These are phyloP conservation scores for Hydra vulgaris DNA, from an alignment of 30 jellyfish, hydroid and myxozoan species.

Conservation along the genomic window DNA sequence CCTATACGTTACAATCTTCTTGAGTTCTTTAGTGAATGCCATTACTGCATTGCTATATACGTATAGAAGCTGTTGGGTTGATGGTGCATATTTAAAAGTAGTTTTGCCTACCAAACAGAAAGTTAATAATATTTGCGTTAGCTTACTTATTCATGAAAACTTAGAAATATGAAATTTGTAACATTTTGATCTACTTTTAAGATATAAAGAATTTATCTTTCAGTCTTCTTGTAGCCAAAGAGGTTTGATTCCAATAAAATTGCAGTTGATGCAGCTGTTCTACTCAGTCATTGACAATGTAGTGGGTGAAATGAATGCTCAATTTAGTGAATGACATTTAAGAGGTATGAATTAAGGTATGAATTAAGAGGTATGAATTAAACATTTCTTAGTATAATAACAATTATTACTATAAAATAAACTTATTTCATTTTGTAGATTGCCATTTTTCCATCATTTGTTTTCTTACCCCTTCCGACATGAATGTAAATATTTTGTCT, in stretches of 20 bases:
- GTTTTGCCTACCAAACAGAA: not conserved
- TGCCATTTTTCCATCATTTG: not conserved
- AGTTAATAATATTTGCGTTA: not conserved
- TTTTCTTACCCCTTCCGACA: not conserved
- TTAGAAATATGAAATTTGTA: not conserved
- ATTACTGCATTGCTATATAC: not conserved
- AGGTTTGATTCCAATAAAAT: not conserved
- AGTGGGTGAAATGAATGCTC: not conserved
- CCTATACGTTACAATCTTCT: not conserved
- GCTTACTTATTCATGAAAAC: not conserved
- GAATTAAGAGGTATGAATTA: not conserved
- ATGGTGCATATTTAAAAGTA: not conserved
- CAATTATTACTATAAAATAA: too few species aligned
- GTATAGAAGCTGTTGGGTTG: not conserved
- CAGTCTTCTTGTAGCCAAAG: not conserved
- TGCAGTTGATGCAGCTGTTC: not conserved
- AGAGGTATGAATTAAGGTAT: not conserved
- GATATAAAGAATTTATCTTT: not conserved
- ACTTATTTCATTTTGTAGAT: not conserved
- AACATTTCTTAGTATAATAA: not conserved
- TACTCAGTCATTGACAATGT: not conserved
- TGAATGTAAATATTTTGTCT: not conserved
- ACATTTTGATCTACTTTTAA: not conserved
- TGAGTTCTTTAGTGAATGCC: not conserved
- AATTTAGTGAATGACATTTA: not conserved